These are phyloP conservation scores for Salvelinus namaycush DNA, from an alignment of 2,113 vertebrate species.

Conservation along the genomic window DNA sequence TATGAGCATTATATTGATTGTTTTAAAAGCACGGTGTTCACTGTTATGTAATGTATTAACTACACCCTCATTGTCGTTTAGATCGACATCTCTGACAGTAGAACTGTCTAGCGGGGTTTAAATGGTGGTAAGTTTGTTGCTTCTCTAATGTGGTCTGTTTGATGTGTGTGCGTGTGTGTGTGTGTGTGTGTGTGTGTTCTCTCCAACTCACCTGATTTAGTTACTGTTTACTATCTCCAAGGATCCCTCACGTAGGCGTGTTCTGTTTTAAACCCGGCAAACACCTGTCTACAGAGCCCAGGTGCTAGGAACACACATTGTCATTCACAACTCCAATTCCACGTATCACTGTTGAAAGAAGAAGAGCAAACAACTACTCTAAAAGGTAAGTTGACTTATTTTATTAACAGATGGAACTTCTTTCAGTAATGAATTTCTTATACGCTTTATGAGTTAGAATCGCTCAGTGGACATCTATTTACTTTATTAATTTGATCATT, in stretches of 20 bases:
- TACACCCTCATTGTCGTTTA: no score
- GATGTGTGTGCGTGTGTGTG: no score
- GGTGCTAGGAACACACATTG: neutral
- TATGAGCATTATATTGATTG: no score
- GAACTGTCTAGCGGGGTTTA: neutral
- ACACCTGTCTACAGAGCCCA: neutral
- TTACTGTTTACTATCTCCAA: conserved; percentile 37
- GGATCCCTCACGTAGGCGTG: neutral
- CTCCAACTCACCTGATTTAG: conserved; percentile 6
- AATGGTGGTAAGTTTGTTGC: neutral
- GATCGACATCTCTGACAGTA: no score
- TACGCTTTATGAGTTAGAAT: neutral
- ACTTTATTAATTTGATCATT: neutral
- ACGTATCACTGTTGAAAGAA: neutral
- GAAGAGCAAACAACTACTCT: neutral
- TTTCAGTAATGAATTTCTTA: neutral
- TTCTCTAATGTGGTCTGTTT: neutral
- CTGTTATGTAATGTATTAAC: no score
- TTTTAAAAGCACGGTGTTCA: no score
- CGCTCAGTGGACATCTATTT: neutral
- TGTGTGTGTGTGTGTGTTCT: neutral
- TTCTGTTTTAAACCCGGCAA: neutral
- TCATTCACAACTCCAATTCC: neutral
- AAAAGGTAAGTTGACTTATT: conserved; percentile 2
- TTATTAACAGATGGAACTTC: neutral